Evolutionary conservation across 2,888 invertebrate species (phyloP).

Genomic region (Phrixothrix hirtus): DNA sequence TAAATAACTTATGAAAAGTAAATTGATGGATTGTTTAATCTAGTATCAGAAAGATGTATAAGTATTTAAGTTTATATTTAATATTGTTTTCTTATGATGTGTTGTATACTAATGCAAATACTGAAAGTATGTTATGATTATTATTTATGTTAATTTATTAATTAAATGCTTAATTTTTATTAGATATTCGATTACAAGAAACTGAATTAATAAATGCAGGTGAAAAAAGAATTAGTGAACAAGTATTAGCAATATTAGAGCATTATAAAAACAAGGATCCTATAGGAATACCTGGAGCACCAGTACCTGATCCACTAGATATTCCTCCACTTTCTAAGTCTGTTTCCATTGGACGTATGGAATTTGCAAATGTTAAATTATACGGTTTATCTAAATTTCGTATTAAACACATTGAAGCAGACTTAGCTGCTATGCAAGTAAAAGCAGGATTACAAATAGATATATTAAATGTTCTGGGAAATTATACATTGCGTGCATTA

Average conservation of each 20-base stretch:
- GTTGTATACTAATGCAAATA: not conserved
- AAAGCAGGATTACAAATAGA: slow-evolving; percentile 73
- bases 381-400: slow-evolving; percentile 80
- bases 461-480: slow-evolving; percentile 70
- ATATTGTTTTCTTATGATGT: slow-evolving; percentile 2
- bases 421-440: slow-evolving; percentile 77
- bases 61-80: slow-evolving; percentile 7
- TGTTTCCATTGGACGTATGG: slow-evolving; percentile 69
- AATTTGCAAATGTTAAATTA: slow-evolving; percentile 71
- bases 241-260: slow-evolving; percentile 69
- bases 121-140: slow-evolving; percentile 12
- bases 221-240: slow-evolving; percentile 72
- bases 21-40: slow-evolving; percentile 1
- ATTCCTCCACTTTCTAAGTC: slow-evolving; percentile 77
- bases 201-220: slow-evolving; percentile 53
- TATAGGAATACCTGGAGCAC: slow-evolving; percentile 76
- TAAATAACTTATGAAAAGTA: slow-evolving; percentile 8
- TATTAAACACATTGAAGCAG: slow-evolving; percentile 70
- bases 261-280: slow-evolving; percentile 83
- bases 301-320: slow-evolving; percentile 78
- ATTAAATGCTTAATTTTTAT: not conserved
- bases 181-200: not conserved
- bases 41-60: slow-evolving; percentile 13
- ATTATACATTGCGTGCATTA: slow-evolving; percentile 73
- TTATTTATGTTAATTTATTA: no score